Evolutionary conservation across 2,113 vertebrate genomes (phyloP), one percentile per base, ranked within the genome.

Genomic region (Chionis minor): DNA sequence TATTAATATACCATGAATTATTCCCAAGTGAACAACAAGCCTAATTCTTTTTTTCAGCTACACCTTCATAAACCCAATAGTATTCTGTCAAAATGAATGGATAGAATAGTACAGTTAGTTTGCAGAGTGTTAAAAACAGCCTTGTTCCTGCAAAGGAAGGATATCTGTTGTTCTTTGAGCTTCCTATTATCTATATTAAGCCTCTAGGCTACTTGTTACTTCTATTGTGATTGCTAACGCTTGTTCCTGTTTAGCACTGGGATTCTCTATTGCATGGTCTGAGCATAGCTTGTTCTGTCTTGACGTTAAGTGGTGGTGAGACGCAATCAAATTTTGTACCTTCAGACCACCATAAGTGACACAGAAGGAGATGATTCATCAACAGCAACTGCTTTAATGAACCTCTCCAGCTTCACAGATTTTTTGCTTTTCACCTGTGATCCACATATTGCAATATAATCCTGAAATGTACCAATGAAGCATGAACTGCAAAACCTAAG

Each of bases 131-230:
- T 90, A 95, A 62, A 95, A 96, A 35, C 32, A 86, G 42, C 47
- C 51, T 86, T 81, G 32, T 47, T 93, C 42, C 63, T 74, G 47
- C 75, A 88, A 55, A 91, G 52, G 38, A 72, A 90, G 16, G 18
- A 24, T 90, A 84, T 71, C 38, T 82, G 55, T 77, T 88, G 28
- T 93, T 81, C 82, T 88, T 88, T 92, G 72, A 92, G 75, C 19
- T 93, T 88, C 72, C 61, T 92, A 74, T 95, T 93, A 91, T 74
- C 86, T 92, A 78, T 94, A 89, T 93, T 92, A 95, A 94, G 59
- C 90, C 82, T 75, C 77, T 86, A 86, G 94, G 85, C 88, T 96
- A 88, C 80, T 90, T 96, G 75, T 95, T 96, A 86, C 52, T 91
- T 86, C 80, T 91, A 22, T 72, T 93, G 69, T 84, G 82, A 74